Evolutionary conservation across 2,888 invertebrate species (phyloP), one percentile per base, ranked within the genome.

Genomic region (Aporophyla nigra): DNA sequence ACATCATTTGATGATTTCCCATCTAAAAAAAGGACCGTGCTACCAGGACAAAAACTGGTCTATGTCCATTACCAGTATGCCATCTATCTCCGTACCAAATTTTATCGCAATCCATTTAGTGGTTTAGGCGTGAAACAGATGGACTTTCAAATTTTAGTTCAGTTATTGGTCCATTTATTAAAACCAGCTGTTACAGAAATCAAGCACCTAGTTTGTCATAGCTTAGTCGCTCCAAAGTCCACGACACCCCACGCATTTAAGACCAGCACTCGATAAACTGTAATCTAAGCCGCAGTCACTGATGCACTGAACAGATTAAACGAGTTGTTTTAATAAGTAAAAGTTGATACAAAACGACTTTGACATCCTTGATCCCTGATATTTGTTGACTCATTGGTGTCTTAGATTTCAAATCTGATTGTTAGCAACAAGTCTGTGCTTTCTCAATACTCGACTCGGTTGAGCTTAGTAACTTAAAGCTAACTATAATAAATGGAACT

Each of bases 301-400:
- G 84, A 84, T 84, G 53, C 33, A 66, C 61, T 51, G 53, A 49
- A 56, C 69, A 71, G 83, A 83, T 81, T 62, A 58, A 71, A 73
- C 84, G n/a, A 67, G 78, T 71, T 54, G 59, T 46, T 58, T 58
- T 77, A 77, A 59, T 80, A 71, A 84, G 83, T 75, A 85, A 76
- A 82, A 84, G 82, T 80, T 76, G 80, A 84, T 77, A 85, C 72
- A 80, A 73, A 83, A 61, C 70, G 21, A 71, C 70, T 73, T 43
- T 78, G 83, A 83, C 84, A 85, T 83, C 80, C 83, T 77, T 76
- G 80, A 85, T 85, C 77, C 77, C 68, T 76, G 86, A 77, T 83
- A 85, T 86, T 86, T 74, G 86, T 78, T 83, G 83, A 83, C 73
- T 85, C 85, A 85, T 80, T 85, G 65, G 77, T 71, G 79, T 74